Percentiles rank a stretch among this genome's conserved stretches.
Evolutionary conservation across 1,140 invertebrate species (phyloP).

Genomic region (Coptotermes formosanus): DNA sequence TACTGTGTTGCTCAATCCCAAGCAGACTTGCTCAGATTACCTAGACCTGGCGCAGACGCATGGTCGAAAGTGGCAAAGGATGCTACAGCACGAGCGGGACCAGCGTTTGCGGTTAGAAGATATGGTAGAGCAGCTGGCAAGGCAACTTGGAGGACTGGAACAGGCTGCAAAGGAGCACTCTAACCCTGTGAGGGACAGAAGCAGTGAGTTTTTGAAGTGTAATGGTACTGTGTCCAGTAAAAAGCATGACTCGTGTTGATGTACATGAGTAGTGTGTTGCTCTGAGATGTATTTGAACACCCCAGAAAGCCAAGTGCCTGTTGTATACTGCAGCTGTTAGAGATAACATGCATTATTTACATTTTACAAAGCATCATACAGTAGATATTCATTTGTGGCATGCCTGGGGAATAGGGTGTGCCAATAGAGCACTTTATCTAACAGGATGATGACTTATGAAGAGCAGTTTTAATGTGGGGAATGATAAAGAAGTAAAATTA

Average conservation of each 20-base stretch:
- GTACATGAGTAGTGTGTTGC: background rate
- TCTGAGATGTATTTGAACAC: background rate
- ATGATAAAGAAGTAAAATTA: no score
- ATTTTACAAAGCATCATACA: no score
- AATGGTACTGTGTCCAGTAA: slow-evolving; percentile 10
- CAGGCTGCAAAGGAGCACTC: slow-evolving; percentile 64
- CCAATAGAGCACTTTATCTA: no score
- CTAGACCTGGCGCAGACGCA: slow-evolving; percentile 81
- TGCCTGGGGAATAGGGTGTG: no score
- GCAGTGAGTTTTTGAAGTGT: background rate
- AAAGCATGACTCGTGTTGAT: background rate
- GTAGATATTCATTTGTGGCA: no score
- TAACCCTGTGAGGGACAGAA: slow-evolving; percentile 32
- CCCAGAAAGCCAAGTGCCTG: background rate
- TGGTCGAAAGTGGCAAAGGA: slow-evolving; percentile 85
- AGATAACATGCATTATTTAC: no score
- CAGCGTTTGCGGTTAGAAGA: slow-evolving; percentile 92
- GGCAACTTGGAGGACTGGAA: slow-evolving; percentile 93
- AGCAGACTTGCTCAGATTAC: slow-evolving; percentile 86
- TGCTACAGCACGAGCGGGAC: slow-evolving; percentile 92
- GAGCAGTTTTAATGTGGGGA: no score
- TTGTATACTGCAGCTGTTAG: no score
- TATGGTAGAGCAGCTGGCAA: slow-evolving; percentile 94
- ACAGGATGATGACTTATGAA: no score
- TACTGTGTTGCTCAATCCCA: slow-evolving; percentile 28